Evolutionary conservation across 2,888 invertebrate species (phyloP).

Genomic region (Cartodere bifasciata): DNA sequence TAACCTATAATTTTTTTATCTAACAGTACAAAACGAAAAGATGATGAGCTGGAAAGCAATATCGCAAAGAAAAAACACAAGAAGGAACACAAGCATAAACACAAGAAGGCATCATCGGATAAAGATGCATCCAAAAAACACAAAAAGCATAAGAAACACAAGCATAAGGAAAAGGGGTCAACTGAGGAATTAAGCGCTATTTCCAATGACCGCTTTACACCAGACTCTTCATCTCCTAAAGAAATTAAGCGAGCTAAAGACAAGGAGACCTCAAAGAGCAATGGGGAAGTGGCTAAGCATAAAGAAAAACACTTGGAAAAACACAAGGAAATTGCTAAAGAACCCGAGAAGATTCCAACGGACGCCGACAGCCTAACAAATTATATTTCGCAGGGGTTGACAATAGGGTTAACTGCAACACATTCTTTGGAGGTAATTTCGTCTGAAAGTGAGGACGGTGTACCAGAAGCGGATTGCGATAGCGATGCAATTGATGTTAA

Average conservation of each 20-base stretch:
- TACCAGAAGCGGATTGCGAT: conserved; percentile 49
- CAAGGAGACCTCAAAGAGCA: too few species aligned
- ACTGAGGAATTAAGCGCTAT: too few species aligned
- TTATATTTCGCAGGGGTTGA: conserved; percentile 36
- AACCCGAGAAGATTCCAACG: conserved; percentile 23
- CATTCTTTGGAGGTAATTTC: conserved; percentile 49
- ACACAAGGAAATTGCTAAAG: conserved; percentile 10
- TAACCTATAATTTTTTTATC: too few species aligned
- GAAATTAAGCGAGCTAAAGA: conserved; percentile 2
- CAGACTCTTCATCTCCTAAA: conserved; percentile 25
- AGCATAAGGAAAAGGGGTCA: conserved; percentile 37
- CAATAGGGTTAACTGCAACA: conserved; percentile 25
- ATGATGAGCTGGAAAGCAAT: too few species aligned
- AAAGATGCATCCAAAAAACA: conserved; percentile 49
- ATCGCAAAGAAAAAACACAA: conserved; percentile 51
- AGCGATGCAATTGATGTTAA: conserved; percentile 58
- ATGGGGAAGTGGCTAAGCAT: conserved; percentile 1
- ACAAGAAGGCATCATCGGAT: conserved; percentile 37
- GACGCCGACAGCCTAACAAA: conserved; percentile 39
- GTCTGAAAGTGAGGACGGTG: conserved; percentile 53
- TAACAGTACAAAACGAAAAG: too few species aligned
- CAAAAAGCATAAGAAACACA: conserved; percentile 52
- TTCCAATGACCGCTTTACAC: conserved; percentile 32
- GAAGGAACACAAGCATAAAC: conserved; percentile 45
- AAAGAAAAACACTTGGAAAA: too few species aligned